A percentile compares a stretch with the other conserved stretches of the same genome.
Evolutionary conservation across 2,113 vertebrate genomes (phyloP).

Genomic region (Heloderma charlesbogerti): DNA sequence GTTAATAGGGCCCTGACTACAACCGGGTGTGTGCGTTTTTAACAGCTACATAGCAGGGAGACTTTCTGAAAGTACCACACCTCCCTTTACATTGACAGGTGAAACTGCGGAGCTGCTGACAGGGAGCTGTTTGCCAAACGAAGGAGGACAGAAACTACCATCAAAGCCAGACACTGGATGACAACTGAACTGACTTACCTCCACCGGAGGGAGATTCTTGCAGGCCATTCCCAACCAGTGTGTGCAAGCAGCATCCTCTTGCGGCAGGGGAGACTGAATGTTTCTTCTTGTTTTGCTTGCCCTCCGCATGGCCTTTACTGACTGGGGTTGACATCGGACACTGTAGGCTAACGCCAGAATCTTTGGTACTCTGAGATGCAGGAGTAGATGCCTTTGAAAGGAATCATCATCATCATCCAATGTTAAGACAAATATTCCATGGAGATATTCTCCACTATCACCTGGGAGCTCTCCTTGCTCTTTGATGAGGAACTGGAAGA

Average conservation of each 20-base stretch:
- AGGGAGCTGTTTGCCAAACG: too few species aligned
- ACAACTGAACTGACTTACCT: conserved; percentile 65
- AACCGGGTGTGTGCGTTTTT: not conserved
- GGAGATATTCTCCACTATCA: too few species aligned
- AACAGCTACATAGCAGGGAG: not conserved
- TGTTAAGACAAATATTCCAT: not conserved
- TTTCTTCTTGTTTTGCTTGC: conserved; percentile 54
- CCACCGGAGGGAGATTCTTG: conserved; percentile 49
- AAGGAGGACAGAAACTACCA: not conserved
- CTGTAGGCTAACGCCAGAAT: conserved; percentile 86
- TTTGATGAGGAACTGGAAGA: not conserved
- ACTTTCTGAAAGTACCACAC: not conserved
- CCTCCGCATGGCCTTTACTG: conserved; percentile 48
- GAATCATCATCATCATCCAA: fast-evolving
- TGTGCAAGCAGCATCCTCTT: conserved; percentile 80
- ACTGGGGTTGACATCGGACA: conserved; percentile 73
- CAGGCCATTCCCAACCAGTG: conserved; percentile 68
- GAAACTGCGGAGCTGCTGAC: not conserved
- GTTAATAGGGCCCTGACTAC: not conserved
- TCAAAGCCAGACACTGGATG: not conserved
- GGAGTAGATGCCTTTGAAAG: conserved; percentile 80
- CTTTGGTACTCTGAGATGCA: conserved; percentile 84
- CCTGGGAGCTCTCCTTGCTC: not conserved
- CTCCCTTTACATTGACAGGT: too few species aligned
- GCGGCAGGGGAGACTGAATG: conserved; percentile 22